Evolutionary conservation across 2,797 vertebrate species (phyloP), one percentile per base, ranked within the genome.

Genomic region (Peromyscus attwateri): DNA sequence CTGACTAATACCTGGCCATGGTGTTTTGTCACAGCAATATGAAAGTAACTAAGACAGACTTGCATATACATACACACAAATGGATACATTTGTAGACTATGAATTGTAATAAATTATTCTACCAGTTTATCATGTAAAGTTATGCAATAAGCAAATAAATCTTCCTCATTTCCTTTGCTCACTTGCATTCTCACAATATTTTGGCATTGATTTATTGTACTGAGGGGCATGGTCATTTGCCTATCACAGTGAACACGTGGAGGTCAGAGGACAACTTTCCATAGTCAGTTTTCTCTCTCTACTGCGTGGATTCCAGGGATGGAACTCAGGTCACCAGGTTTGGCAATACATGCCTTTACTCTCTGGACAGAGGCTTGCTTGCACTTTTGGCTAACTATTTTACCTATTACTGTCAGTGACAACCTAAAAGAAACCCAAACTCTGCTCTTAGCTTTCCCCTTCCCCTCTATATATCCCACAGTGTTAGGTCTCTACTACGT

Each of bases 21-120:
- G 62, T 49, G 11, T 34, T 68, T 40, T 85, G 43, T 25, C 43
- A 68, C 29, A 31, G 40, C 3, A 49, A 49, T 49, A 68, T 6
- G 40, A 60, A 82, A 82, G 19, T 66, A 68, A 46, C 62, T 8
- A n/a, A 85, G 29, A 49, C 43, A 85, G 40, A 23, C 43, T n/a
- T 3, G 40, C 31, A n/a, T 9, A 31, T 49, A 70, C 6, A n/a
- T 68, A 49, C 52, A 55, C 14, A 46, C 60, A 64, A 62, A 75
- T 90, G 85, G 0, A 93, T 2, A 55, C 4, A 93, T 43, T 21
- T 40, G 7, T 79, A 68, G 17, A 55, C 60, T 95, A 31, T 87
- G 80, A 91, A 71, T 71, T 87, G 25, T 71, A 93, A 71, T 80
- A 89, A 88, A 31, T 88, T 82, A 76, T 29, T 27, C 68, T 68